Percentiles rank a stretch among this genome's conserved stretches.
Conservation (phyloP, 2,888 invertebrate species). For the Agriotes lineatus region DNA sequence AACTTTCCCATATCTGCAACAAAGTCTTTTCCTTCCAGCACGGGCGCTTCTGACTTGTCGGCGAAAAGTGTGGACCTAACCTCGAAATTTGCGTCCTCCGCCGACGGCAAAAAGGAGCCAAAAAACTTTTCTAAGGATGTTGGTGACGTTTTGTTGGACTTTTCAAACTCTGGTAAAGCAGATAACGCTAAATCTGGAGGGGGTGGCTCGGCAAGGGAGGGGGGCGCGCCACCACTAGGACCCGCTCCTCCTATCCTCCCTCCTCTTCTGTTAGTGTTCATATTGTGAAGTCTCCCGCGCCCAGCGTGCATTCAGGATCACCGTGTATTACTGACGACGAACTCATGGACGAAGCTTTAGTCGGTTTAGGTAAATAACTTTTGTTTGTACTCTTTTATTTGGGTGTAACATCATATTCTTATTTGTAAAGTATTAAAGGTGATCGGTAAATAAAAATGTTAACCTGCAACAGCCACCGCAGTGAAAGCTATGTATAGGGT, state of each 20-base stretch:
- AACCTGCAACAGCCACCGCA: not conserved
- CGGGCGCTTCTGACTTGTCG: constrained; percentile 52
- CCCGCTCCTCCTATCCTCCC: constrained; percentile 66
- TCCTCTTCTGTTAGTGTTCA: constrained; percentile 81
- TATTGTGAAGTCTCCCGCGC: constrained; percentile 82
- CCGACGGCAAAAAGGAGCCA: constrained; percentile 59
- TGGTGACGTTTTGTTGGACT: constrained; percentile 76
- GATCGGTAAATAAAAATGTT: constrained; percentile 38
- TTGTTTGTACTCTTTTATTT: not conserved
- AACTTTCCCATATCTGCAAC: constrained; percentile 53
- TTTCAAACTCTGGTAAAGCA: constrained; percentile 66
- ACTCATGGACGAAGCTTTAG: constrained; percentile 89
- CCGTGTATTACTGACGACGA: constrained; percentile 91
- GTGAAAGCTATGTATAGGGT: not conserved
- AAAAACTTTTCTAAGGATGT: constrained; percentile 58
- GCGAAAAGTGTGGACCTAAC: constrained; percentile 66
- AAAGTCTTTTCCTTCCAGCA: constrained; percentile 53
- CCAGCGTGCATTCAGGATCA: constrained; percentile 78
- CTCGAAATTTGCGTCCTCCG: constrained; percentile 65
- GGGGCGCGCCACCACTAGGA: constrained; percentile 28
- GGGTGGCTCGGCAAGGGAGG: constrained; percentile 13
- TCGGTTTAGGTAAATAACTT: constrained; percentile 80
- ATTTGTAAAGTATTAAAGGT: constrained; percentile 32
- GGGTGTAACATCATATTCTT: constrained; percentile 22
- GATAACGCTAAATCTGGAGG: constrained; percentile 24